Percentiles rank a stretch among this genome's conserved stretches.
Conservation (phyloP, 1,140 invertebrate species). For the Drosophila takahashii region DNA sequence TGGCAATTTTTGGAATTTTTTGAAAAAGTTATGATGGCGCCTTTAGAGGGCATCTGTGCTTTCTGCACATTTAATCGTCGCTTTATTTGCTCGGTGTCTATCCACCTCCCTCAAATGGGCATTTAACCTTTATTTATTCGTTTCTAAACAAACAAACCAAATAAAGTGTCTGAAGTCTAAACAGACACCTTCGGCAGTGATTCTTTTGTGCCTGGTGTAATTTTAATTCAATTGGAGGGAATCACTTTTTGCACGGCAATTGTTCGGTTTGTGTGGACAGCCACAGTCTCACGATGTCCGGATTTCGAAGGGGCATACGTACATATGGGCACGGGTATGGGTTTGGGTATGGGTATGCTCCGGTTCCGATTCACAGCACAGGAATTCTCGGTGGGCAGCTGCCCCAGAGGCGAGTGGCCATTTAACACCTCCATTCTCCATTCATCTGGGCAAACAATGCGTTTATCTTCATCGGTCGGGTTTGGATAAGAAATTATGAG, state of each 20-base stretch:
- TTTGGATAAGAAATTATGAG: constrained; percentile 37
- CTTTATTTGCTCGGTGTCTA: background rate
- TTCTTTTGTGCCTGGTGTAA: constrained; percentile 49
- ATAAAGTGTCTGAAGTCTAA: constrained; percentile 36
- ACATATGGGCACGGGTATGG: background rate
- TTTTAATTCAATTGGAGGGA: constrained; percentile 65
- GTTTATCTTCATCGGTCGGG: constrained; percentile 12
- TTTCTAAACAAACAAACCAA: constrained; percentile 64
- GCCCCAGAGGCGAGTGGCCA: constrained; percentile 32
- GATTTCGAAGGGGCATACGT: background rate
- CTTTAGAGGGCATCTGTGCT: constrained; percentile 46
- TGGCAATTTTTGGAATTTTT: background rate
- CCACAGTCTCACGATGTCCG: background rate
- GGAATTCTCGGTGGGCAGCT: constrained; percentile 8
- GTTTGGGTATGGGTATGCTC: constrained; percentile 8
- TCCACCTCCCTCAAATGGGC: constrained; percentile 8
- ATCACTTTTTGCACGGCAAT: constrained; percentile 59
- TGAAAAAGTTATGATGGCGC: constrained; percentile 25
- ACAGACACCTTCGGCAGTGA: constrained; percentile 17
- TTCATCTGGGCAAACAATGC: constrained; percentile 45
- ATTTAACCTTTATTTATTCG: constrained; percentile 61
- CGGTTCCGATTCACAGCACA: constrained; percentile 27
- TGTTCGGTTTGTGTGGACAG: constrained; percentile 20
- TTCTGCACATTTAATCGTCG: constrained; percentile 29
- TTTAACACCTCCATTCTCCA: constrained; percentile 45